Percentiles rank a stretch among this genome's conserved stretches.
Evolutionary conservation across 1,140 invertebrate genomes (phyloP).

Genomic region (Aphis gossypii): DNA sequence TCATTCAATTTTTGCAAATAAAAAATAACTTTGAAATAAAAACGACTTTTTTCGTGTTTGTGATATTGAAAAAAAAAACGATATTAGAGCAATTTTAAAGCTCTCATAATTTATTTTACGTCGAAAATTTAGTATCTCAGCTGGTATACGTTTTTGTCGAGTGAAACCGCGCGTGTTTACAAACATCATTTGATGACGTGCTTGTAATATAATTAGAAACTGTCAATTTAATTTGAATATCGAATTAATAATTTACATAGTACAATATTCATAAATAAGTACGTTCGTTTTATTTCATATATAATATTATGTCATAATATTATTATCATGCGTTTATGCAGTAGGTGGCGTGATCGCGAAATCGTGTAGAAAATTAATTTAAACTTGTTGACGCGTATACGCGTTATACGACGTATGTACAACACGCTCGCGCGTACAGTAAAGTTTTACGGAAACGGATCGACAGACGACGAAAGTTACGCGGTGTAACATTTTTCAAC

Average conservation of each 20-base stretch:
- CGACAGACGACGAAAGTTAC: not conserved
- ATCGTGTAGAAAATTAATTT: not conserved
- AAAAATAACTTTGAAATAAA: too few relatives aligned
- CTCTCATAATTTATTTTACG: too few relatives aligned
- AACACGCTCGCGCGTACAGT: not conserved
- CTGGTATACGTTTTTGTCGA: too few relatives aligned
- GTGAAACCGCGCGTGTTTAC: not conserved
- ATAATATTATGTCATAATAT: not conserved
- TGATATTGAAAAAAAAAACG: too few relatives aligned
- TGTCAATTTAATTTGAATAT: not conserved
- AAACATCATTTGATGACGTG: not conserved
- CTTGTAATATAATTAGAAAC: not conserved
- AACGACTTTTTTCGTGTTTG: too few relatives aligned
- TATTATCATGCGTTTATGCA: not conserved
- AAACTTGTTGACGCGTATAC: not conserved
- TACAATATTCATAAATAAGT: not conserved
- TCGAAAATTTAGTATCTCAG: too few relatives aligned
- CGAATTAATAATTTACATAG: not conserved
- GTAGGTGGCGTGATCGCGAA: not conserved
- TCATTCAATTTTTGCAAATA: too few relatives aligned
- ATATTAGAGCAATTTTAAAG: too few relatives aligned
- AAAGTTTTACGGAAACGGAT: not conserved
- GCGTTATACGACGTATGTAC: too few relatives aligned
- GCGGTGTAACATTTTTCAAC: not conserved
- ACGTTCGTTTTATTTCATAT: not conserved